Evolutionary conservation across 2,113 vertebrate species (phyloP).

Genomic region (Rhabdomys dilectus): DNA sequence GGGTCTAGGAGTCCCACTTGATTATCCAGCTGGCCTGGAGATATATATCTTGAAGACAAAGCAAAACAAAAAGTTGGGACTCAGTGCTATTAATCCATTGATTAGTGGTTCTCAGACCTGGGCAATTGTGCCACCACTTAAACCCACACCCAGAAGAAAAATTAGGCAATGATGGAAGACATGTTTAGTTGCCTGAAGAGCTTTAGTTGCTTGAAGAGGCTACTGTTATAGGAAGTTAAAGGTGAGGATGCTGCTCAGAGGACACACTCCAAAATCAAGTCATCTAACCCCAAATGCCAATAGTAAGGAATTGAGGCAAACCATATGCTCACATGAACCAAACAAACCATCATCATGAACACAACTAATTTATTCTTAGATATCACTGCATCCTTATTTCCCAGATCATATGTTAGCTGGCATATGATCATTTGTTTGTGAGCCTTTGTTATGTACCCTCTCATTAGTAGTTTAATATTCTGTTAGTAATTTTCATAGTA

Average conservation of each 20-base stretch:
- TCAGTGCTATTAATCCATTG: not conserved
- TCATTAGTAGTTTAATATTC: not conserved
- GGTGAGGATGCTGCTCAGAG: not conserved
- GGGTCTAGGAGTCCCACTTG: too few species aligned
- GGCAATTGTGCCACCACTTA: too few species aligned
- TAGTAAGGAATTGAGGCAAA: not conserved
- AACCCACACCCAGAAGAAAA: not conserved
- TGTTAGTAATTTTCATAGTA: not conserved
- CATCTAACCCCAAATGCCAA: not conserved
- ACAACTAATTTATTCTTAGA: not conserved
- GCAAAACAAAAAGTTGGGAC: not conserved
- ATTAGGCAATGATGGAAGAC: not conserved
- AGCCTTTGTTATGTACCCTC: not conserved
- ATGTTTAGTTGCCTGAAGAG: not conserved
- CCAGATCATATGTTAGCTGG: not conserved
- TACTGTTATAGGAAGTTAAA: not conserved
- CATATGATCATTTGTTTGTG: not conserved
- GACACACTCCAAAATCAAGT: not conserved
- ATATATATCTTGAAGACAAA: not conserved
- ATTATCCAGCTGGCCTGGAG: too few species aligned
- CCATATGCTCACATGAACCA: not conserved
- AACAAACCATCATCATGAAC: not conserved
- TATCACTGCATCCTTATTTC: not conserved
- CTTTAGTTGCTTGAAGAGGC: too few species aligned
- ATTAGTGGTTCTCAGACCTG: not conserved